Base-by-base conservation (phyloP, 2,888 invertebrate genomes). In the Drosophila neonasuta region DNA sequence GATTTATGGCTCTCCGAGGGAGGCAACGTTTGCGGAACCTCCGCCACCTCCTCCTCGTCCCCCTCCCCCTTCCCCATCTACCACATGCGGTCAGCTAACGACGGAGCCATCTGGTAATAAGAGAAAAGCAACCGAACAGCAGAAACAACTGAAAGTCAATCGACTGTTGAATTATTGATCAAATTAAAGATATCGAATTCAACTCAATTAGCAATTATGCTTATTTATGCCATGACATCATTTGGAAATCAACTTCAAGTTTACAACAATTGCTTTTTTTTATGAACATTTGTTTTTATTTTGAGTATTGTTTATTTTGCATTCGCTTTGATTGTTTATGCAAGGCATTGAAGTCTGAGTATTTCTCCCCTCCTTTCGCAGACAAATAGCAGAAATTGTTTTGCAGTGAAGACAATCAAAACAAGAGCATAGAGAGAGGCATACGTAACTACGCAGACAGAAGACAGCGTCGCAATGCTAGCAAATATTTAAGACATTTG, bases 1-100 rank as follows among this genome's bases (percentile, higher is more conserved):
- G 86, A 82, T 86, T 82, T 82, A 82, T 82, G 84, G 60, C 80
- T 56, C 80, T 71, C 77, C 39, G 24, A 64, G 65, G 82, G 52
- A 36, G 55, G 15, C 59, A 46, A 44, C 49, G 62, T 39, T 67
- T 55, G 63, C 39, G 49, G 20, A 34, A 8, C 39, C 39, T 41
- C 39, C 15, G 32, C 57, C 24, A 24, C 6, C 6, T 6, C 24
- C 24, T 6, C 5, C 20, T 15, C 24, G 5, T 6, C 6, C 24
- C 0, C 24, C 24, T 24, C 0, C 24, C 24, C 24, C 24, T 24
- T 24, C 24, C 6, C 24, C 6, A 24, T 1, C 24, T 24, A 24
- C 54, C 57, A 45, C 45, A 54, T 57, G 51, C 42, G 58, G 44
- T 36, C 54, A 61, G 48, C 45, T 10, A 15, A 48, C 13, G 39